Evolutionary conservation across 2,888 invertebrate genomes (phyloP), one percentile per base, ranked within the genome.

Genomic region (Hemaris fuciformis): DNA sequence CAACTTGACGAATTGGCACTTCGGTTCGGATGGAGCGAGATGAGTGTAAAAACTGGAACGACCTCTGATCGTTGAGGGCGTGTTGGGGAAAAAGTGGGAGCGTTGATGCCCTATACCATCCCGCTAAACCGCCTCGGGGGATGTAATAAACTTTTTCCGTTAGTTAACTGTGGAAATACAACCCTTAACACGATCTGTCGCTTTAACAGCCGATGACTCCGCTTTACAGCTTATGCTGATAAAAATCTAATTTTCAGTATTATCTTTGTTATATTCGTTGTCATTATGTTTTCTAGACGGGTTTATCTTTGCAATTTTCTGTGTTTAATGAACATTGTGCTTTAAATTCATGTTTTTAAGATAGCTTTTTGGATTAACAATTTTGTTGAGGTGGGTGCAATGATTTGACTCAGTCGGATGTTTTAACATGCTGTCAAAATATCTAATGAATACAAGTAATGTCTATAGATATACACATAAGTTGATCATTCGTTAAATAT

Each of bases 1-100:
- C 53, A 27, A 46, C 23, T 53, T 53, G 53, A 53, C 53, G 53
- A 53, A 53, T 53, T 53, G 53, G 53, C 53, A 53, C 53, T 53
- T 27, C 46, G 23, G 23, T 46, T 46, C n/a, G 25, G 46, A 46
- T 46, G 46, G 46, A 22, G 23, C 53, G 53, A 53, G 53, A 53
- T 53, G 53, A 53, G 53, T 31, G 31, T 53, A 53, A 53, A 53
- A 53, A 53, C 53, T 23, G 27, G 5, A 31, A 18, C 53, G 53
- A 53, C 18, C 53, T 27, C 27, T n/a, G 38, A 38, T 38, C 10
- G 38, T 38, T 53, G 46, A 23, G 46, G n/a, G 46, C 53, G 53
- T 53, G 46, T 25, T n/a, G 31, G 53, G 31, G 53, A 53, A 31
- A 48, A 53, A 53, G 27, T 31, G 53, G 27, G 23, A 25, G 46